Evolutionary conservation across 2,888 invertebrate species (phyloP).

Genomic region (Campoplex capitator): DNA sequence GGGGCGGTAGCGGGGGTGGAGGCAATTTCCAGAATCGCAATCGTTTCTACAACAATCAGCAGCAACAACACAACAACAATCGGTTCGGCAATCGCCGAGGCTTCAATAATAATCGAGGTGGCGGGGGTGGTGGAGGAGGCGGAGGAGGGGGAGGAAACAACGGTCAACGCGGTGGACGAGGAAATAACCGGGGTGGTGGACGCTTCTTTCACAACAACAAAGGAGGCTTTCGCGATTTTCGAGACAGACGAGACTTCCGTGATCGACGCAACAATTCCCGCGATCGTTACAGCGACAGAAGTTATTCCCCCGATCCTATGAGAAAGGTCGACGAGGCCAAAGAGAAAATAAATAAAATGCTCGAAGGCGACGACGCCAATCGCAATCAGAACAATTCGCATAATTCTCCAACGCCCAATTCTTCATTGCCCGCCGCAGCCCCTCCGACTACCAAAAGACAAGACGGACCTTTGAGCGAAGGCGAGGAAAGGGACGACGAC

Average conservation of each 20-base stretch:
- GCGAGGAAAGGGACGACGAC: conserved; percentile 86
- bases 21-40: conserved; percentile 81
- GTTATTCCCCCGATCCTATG: conserved; percentile 86
- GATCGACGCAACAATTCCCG: conserved; percentile 86
- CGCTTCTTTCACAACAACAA: conserved; percentile 83
- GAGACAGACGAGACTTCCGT: conserved; percentile 88
- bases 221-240: conserved; percentile 88
- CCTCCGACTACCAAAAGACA: conserved; percentile 83
- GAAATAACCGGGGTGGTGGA: conserved; percentile 81
- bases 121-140: conserved; percentile 76
- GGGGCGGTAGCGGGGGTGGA: conserved; percentile 83
- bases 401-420: neutral
- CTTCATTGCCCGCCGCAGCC: neutral
- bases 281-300: conserved; percentile 85
- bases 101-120: conserved; percentile 80
- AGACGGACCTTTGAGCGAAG: conserved; percentile 87
- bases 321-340: conserved; percentile 86
- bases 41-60: conserved; percentile 80
- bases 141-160: conserved; percentile 69
- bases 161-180: conserved; percentile 79
- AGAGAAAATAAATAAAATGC: conserved; percentile 87
- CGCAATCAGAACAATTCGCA: conserved; percentile 44
- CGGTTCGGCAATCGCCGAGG: conserved; percentile 79
- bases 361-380: conserved; percentile 82
- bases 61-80: conserved; percentile 75